phyloP scores from a whole-genome alignment of 92 coral and sea anemone species.

The Galaxea fascicularis region DNA sequence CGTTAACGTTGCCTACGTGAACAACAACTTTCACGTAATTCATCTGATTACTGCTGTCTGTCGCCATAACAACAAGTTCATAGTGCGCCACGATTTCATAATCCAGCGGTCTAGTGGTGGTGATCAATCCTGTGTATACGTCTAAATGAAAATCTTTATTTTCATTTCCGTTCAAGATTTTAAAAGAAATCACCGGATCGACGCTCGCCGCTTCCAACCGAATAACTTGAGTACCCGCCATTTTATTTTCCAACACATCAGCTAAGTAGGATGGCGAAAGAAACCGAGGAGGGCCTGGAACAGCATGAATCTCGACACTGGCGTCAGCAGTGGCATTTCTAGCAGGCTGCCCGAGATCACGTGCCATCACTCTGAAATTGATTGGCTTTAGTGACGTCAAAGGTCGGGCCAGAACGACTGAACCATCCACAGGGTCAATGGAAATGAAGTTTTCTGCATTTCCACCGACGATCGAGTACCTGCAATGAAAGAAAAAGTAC shows the following conservation, averaged over 20 bases:
- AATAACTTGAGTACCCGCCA: conserved; percentile 67
- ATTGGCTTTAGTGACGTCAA: conserved; percentile 68
- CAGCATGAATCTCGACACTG: conserved; percentile 61
- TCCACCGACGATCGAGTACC: conserved; percentile 69
- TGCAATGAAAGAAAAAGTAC: not conserved
- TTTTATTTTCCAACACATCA: conserved; percentile 72
- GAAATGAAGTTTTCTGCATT: conserved; percentile 61
- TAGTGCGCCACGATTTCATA: conserved; percentile 77
- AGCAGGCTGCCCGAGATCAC: conserved; percentile 82
- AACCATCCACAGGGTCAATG: conserved; percentile 69
- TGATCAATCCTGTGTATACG: conserved; percentile 77
- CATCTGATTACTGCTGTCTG: conserved; percentile 79
- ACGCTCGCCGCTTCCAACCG: conserved; percentile 77
- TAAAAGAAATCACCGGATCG: conserved; percentile 80
- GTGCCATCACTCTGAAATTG: conserved; percentile 78
- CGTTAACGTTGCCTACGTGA: conserved; percentile 82
- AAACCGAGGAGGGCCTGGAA: conserved; percentile 89
- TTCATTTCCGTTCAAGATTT: conserved; percentile 73
- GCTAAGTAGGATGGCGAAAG: conserved; percentile 64
- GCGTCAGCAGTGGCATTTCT: conserved; percentile 70
- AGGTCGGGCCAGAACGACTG: conserved; percentile 58
- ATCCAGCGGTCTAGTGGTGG: conserved; percentile 77
- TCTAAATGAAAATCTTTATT: conserved; percentile 69
- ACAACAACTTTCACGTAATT: conserved; percentile 73
- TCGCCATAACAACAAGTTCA: conserved; percentile 81